phyloP scores from a whole-genome alignment of 2,888 invertebrate species.

The Hyppa rectilinea region DNA sequence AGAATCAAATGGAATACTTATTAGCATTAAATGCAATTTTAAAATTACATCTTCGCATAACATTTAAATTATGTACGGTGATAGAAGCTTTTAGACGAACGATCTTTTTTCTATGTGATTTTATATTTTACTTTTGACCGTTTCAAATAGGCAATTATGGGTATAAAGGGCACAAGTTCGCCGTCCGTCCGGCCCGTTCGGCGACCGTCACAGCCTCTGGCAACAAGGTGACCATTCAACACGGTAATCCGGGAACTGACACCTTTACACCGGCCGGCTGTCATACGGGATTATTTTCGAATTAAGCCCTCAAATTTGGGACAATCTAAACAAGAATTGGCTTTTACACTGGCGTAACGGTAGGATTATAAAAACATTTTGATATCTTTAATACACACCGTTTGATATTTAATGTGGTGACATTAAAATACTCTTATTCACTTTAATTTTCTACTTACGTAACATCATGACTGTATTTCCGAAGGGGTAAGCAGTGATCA shows the following conservation, averaged over 20 bases:
- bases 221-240: conserved; percentile 34
- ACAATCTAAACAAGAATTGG: conserved; percentile 30
- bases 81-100: too few relatives aligned
- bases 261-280: conserved; percentile 39
- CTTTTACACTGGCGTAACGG: conserved; percentile 8
- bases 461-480: too few relatives aligned
- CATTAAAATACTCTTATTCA: neutral
- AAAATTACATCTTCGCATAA: too few relatives aligned
- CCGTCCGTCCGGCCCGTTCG: neutral
- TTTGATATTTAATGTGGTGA: conserved; percentile 25
- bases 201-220: conserved; percentile 5
- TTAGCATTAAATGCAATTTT: too few relatives aligned
- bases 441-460: neutral
- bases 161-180: conserved; percentile 12
- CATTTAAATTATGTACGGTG: too few relatives aligned
- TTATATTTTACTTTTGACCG: too few relatives aligned
- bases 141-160: too few relatives aligned
- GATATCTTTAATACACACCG: conserved; percentile 2
- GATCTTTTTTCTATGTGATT: too few relatives aligned
- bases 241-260: conserved; percentile 41
- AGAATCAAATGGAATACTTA: too few relatives aligned
- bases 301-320: conserved; percentile 24
- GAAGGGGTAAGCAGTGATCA: neutral
- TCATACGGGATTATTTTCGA: conserved; percentile 39
- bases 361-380: conserved; percentile 24